Base-by-base conservation (phyloP, 2,113 vertebrate species). In the Axis porcinus region DNA sequence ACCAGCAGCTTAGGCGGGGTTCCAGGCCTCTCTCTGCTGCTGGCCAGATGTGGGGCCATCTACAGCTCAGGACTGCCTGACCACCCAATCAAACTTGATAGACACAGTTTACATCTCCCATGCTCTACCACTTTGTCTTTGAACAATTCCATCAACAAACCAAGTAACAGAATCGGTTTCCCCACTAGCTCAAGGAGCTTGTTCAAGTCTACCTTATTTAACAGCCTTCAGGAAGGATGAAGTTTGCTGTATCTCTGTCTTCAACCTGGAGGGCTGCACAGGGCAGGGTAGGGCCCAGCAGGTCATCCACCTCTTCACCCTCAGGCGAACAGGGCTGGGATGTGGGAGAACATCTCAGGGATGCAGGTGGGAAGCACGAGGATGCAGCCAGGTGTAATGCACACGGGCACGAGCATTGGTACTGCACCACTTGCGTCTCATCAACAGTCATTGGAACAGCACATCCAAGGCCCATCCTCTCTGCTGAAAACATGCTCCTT, bases 341-440 rank as follows among this genome's bases (percentile, higher is more conserved):
- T 19, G 28, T 0, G 0, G 45, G 45, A 4, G 43, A 30, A 30
- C 45, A 50, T 45, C 40, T 8, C 74, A 78, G 76, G 45, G 45
- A 33, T 1, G 45, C 78, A 30, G 45, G 45, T 6, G 78, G 33
- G 6, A 17, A 21, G 81, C 76, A 92, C 52, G 6, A 2, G 64
- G n/a, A 25, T 1, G 40, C 28, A 78, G 52, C 11, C 89, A 28
- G 30, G 83, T 7, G 1, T 27, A 85, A 78, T 9, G 45, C 2
- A 45, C 12, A 7, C 4, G 23, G 30, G 30, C 23, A 23, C 8
- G 27, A 84, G 87, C 62, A 92, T 70, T 92, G 55, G 79, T 95
- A 91, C 91, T 79, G 64, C 43, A 1, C 33, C 91, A 76, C 83
- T 16, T 16, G 30, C 25, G 84, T 89, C 93, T 94, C 74, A 91